Evolutionary conservation across 2,797 vertebrate genomes (phyloP).

Genomic region (Chelonia mydas): DNA sequence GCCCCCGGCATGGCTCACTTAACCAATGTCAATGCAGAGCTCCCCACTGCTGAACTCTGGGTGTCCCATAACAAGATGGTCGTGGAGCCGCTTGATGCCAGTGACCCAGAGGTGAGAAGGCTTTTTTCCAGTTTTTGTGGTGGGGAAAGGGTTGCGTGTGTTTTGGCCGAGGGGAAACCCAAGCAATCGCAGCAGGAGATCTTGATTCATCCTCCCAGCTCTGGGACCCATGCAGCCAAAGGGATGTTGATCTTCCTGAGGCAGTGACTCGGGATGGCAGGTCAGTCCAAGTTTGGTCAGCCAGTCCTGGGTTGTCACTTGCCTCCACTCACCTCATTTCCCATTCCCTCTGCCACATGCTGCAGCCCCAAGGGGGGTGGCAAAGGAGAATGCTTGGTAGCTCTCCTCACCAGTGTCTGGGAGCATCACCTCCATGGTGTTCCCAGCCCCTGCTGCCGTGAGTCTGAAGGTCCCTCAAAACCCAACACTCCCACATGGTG

Average conservation of each 20-base stretch:
- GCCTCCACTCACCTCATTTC: not conserved
- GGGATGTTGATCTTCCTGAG: not conserved
- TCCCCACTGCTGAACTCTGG: conserved; percentile 82
- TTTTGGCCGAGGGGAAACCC: not conserved
- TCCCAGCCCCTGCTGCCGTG: not conserved
- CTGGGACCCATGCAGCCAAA: rapidly evolving
- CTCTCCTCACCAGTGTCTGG: not conserved
- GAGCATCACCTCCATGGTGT: not conserved
- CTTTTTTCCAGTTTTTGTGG: not conserved
- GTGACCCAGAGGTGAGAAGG: conserved; percentile 88
- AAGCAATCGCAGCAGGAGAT: too few species aligned
- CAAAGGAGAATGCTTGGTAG: not conserved
- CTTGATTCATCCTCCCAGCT: not conserved
- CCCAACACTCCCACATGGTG: not conserved
- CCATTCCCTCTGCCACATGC: not conserved
- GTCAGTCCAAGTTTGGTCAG: not conserved
- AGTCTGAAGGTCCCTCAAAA: not conserved
- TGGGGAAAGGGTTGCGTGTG: not conserved
- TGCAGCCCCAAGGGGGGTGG: not conserved
- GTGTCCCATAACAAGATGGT: conserved; percentile 92
- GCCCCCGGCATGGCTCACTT: conserved; percentile 78
- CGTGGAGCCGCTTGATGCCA: conserved; percentile 86
- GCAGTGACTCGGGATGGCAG: rapidly evolving
- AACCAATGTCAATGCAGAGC: conserved; percentile 9
- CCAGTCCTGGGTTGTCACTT: not conserved